Base-by-base conservation (phyloP, 2,797 vertebrate genomes). In the Pteronotus mesoamericanus region DNA sequence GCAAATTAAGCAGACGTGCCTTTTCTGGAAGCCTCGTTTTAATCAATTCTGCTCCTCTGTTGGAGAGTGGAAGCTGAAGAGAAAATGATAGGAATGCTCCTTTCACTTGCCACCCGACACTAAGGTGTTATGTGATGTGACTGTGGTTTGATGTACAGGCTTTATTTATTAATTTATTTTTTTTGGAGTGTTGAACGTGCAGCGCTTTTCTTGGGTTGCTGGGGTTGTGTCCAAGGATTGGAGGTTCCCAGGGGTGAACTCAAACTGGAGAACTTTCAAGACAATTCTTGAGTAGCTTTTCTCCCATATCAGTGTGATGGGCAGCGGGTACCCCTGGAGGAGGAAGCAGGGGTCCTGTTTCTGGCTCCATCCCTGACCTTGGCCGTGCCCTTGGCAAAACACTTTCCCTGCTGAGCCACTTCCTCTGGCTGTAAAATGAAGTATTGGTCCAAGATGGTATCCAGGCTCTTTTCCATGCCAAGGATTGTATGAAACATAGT, bases 1-100 rank as follows among this genome's bases (percentile, higher is more conserved):
- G 95, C 95, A 97, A 97, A 97, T 96, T 42, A 96, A 93, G 91
- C 89, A 94, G 90, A 79, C 96, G 85, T 97, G 96, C 96, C 97
- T 96, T 97, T 98, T 98, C 95, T 94, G 87, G 85, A 92, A 96
- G 91, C 57, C 69, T 93, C 79, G 12, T 91, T 95, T 97, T 96
- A 97, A 97, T 97, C 96, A 96, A 11, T 96, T 93, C 94, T 89
- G 92, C 88, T 91, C 75, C 96, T 96, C 94, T 39, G 55, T 68
- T 93, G 48, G 94, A 95, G 89, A 59, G 82, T 74, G 87, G 80
- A 94, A 32, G 72, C 78, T 66, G 44, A 55, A 92, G 92, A 94
- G 89, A 93, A 96, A 94, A 94, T 64, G 82, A 59, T 86, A n/a
- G 90, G 93, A 87, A 68, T 0, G 66, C 89, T 94, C 71, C 92